phyloP scores from a whole-genome alignment of 2,113 vertebrate genomes.

The Eupsittula cactorum region DNA sequence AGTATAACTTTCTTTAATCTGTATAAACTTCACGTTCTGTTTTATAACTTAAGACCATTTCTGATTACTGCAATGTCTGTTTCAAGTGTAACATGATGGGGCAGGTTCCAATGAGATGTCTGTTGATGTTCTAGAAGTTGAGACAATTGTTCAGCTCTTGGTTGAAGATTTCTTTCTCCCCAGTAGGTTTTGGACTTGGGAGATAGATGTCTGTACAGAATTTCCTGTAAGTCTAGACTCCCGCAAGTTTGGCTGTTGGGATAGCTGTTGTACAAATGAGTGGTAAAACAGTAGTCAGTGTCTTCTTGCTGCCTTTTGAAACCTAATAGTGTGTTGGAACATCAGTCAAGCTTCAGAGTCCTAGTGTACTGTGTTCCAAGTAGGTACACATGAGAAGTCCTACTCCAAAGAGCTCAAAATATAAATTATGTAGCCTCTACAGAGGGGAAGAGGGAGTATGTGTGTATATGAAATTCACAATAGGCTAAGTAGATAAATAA shows the following conservation, averaged over 20 bases:
- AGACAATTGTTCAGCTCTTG: not conserved
- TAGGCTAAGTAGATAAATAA: not conserved
- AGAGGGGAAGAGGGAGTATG: not conserved
- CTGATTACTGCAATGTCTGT: not conserved
- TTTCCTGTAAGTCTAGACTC: not conserved
- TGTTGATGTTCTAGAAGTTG: not conserved
- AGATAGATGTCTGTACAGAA: not conserved
- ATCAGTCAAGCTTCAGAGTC: not conserved
- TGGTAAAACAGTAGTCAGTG: not conserved
- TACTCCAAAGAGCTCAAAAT: not conserved
- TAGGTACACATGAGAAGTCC: not conserved
- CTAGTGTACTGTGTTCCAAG: not conserved
- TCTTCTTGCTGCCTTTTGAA: not conserved
- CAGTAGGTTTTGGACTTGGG: not conserved
- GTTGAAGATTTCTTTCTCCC: not conserved
- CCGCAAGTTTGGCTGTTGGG: not conserved
- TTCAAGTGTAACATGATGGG: not conserved
- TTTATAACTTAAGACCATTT: not conserved
- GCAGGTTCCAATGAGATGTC: not conserved
- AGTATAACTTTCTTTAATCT: slow-evolving; percentile 63
- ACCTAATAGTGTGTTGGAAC: not conserved
- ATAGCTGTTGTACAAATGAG: not conserved
- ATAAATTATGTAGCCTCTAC: not conserved
- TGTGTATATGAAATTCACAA: not conserved
- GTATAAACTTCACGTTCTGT: not conserved